Base-by-base conservation (phyloP, 2,888 invertebrate species). In the Cephus pygmeus region DNA sequence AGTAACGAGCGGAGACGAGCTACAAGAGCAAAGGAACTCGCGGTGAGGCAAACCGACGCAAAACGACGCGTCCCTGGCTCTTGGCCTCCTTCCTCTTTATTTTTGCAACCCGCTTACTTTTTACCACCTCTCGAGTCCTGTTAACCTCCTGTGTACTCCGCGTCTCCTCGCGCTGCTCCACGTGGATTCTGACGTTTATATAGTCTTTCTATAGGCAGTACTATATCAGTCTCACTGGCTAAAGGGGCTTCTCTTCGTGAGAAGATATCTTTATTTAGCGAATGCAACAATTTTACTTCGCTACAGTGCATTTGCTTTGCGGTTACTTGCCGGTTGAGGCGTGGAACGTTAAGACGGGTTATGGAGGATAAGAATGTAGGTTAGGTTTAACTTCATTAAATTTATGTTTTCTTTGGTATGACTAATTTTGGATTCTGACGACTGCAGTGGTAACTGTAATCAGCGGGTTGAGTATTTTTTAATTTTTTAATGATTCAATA, bases 1-100 rank as follows among this genome's bases (percentile, higher is more conserved):
- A 80, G 75, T 80, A 80, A 80, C 80, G 80, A 80, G 80, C 80
- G 73, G 73, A 68, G 71, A 34, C 71, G 71, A 71, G 71, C 31
- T 9, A 12, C 15, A 71, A 31, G 15, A 31, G 71, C 71, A 34
- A 34, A 71, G 71, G 71, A 71, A 34, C 15, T n/a, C 31, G 71
- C 2, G 71, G 23, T 9, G 56, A 56, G 12, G 71, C 71, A 15
- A 15, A 33, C 12, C 71, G 31, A 71, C 30, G 71, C 40, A 79
- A 73, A 81, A 76, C 75, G 74, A 73, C 77, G 71, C 71, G 31
- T 4, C 71, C 31, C 31, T 12, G 31, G 31, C 71, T 71, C 71
- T 33, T 71, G 71, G 71, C 3, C 33, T 71, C 23, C 12, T 9
- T 71, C 23, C 40, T 31, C 31, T 71, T 31, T 71, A 71, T 71